Evolutionary conservation across 1,140 invertebrate species (phyloP), one percentile per base, ranked within the genome.

Genomic region (Centruroides sculpturatus): DNA sequence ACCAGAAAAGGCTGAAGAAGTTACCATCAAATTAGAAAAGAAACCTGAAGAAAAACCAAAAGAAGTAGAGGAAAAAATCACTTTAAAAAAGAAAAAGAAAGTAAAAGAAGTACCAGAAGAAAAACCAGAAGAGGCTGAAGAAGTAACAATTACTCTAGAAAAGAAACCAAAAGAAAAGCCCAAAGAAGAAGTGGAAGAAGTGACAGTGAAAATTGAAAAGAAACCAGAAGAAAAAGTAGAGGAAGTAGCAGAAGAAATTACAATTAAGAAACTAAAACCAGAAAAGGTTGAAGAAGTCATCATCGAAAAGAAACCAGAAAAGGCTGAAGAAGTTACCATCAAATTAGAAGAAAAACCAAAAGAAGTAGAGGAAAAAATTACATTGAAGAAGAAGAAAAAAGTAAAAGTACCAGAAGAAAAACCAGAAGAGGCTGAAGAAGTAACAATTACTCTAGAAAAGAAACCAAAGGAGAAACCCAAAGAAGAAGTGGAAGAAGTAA

Each of bases 391-490:
- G 7, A 57, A 58, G 12, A 53, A 56, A 4, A 52, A 72, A 11
- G 47, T 41, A 11, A 55, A 51, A 5, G 34, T 41, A 10, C 47
- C 57, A 34, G 59, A 61, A 13, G 6, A 8, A 7, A 52, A 58
- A 23, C 51, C 55, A 7, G 47, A 54, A 9, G 47, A 50, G 23
- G 47, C 46, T 41, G 46, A 61, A 55, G 50, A 60, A 5, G 58
- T 35, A 53, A 36, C 56, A 62, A 8, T 23, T 67, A 52, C 59
- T 59, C 59, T 67, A 57, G 72, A 73, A 62, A 76, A 79, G 63
- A 76, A 81, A 70, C 52, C 72, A 12, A 71, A 68, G 9, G 65
- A 70, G 70, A 61, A 41, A 51, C 47, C 55, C 9, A 41, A 54
- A 34, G 36, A 67, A 56, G 54, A 56, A 53, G 55, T 59, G 41